Evolutionary conservation across 1,140 invertebrate genomes (phyloP).

Genomic region (Drosophila asahinai): DNA sequence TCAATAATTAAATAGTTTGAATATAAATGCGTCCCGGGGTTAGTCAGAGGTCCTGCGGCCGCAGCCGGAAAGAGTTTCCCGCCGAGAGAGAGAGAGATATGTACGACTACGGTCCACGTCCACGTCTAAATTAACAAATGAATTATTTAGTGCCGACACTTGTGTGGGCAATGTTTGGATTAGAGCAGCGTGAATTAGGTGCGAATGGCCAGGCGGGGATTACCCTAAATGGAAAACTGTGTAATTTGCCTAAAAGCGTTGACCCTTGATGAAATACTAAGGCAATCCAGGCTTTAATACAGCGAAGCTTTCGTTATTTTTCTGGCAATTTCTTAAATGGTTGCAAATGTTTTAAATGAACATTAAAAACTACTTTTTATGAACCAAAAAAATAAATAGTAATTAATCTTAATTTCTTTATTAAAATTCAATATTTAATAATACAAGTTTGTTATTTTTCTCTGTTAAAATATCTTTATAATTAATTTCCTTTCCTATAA

Average conservation of each 20-base stretch:
- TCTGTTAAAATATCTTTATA: too few relatives aligned
- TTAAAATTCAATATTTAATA: too few relatives aligned
- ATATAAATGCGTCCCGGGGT: constrained; percentile 63
- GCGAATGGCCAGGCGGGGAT: constrained; percentile 73
- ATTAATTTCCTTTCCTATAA: too few relatives aligned
- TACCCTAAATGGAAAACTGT: constrained; percentile 72
- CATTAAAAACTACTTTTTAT: too few relatives aligned
- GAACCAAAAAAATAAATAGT: too few relatives aligned
- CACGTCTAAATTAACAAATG: constrained; percentile 81
- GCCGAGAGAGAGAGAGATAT: not conserved
- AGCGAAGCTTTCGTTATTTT: not conserved
- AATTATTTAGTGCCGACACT: constrained; percentile 78
- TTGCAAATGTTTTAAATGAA: too few relatives aligned
- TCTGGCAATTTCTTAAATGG: too few relatives aligned
- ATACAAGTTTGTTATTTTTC: too few relatives aligned
- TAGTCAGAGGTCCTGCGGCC: constrained; percentile 1
- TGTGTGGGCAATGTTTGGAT: constrained; percentile 73
- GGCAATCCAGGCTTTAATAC: not conserved
- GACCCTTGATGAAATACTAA: constrained; percentile 8
- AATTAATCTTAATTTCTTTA: too few relatives aligned
- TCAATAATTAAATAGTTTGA: constrained; percentile 76
- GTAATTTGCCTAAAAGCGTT: constrained; percentile 71
- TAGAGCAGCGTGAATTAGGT: constrained; percentile 76
- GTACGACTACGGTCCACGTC: constrained; percentile 7
- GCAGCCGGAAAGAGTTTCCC: constrained; percentile 35